Conservation (phyloP, 2,113 vertebrate genomes). For the Astur gentilis region DNA sequence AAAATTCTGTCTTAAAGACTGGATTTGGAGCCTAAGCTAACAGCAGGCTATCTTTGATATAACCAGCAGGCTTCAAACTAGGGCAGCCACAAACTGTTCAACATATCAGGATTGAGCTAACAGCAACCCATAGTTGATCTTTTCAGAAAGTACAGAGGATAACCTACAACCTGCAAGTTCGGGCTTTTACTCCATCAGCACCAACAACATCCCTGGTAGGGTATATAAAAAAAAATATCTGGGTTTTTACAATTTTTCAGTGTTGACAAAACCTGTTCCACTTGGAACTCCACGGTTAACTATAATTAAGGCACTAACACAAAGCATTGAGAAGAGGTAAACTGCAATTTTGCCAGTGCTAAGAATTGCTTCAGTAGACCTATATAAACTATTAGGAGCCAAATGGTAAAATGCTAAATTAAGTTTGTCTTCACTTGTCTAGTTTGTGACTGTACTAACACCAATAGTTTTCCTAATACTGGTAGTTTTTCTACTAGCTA, state of each 20-base stretch:
- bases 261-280: not conserved
- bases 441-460: not conserved
- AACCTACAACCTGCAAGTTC: not conserved
- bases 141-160: not conserved
- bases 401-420: not conserved
- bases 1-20: not conserved
- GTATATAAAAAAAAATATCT: not conserved
- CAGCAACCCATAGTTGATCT: rapidly evolving
- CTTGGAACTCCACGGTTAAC: not conserved
- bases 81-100: not conserved
- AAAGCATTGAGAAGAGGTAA: not conserved
- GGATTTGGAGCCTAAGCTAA: not conserved
- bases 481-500: not conserved
- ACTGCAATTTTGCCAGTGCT: not conserved
- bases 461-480: not conserved
- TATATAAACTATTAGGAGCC: not conserved
- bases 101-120: not conserved
- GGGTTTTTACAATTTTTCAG: not conserved
- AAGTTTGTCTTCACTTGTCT: not conserved
- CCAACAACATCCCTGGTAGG: not conserved
- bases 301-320: not conserved
- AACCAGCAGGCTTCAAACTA: not conserved
- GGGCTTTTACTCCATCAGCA: not conserved
- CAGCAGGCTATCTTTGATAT: not conserved
- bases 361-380: not conserved